A percentile compares a stretch with the other conserved stretches of the same genome.
Conservation (phyloP, 2,797 vertebrate species). For the Denticeps clupeoides region DNA sequence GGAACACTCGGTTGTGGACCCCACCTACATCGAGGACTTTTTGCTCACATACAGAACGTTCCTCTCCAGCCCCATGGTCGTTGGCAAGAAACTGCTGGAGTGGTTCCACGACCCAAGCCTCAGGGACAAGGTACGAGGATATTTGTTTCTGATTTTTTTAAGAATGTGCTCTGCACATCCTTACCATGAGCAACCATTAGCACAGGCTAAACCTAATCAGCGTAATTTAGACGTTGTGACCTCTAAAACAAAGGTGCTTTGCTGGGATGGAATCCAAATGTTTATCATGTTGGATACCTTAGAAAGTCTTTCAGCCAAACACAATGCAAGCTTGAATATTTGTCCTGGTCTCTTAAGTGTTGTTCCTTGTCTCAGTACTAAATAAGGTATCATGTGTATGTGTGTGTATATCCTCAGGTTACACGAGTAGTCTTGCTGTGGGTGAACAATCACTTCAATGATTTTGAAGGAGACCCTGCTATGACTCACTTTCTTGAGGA, state of each 20-base stretch:
- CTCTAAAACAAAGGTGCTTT: too few species aligned
- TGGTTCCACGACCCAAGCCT: constrained; percentile 99
- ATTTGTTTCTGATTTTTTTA: too few species aligned
- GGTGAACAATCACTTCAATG: constrained; percentile 99
- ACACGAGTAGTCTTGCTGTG: constrained; percentile 98
- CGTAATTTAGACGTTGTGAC: too few species aligned
- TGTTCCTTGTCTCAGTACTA: too few species aligned
- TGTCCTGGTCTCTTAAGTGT: too few species aligned
- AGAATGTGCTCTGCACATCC: too few species aligned
- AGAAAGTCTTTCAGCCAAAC: too few species aligned
- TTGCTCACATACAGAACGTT: constrained; percentile 94
- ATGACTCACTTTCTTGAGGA: constrained; percentile 97
- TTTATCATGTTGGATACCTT: too few species aligned
- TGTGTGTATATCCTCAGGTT: constrained; percentile 60
- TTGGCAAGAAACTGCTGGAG: constrained; percentile 96
- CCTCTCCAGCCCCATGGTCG: constrained; percentile 96
- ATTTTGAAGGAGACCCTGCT: constrained; percentile 93
- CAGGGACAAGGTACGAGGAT: constrained; percentile 99
- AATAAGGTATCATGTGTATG: not conserved
- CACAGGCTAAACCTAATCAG: too few species aligned
- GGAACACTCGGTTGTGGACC: constrained; percentile 96
- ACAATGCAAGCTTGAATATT: too few species aligned
- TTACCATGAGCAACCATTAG: too few species aligned
- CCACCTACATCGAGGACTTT: constrained; percentile 98
- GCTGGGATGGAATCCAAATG: too few species aligned